A percentile compares a stretch with the other conserved stretches of the same genome.
phyloP scores from a whole-genome alignment of 1,140 invertebrate species.

The Drosophila sproati region DNA sequence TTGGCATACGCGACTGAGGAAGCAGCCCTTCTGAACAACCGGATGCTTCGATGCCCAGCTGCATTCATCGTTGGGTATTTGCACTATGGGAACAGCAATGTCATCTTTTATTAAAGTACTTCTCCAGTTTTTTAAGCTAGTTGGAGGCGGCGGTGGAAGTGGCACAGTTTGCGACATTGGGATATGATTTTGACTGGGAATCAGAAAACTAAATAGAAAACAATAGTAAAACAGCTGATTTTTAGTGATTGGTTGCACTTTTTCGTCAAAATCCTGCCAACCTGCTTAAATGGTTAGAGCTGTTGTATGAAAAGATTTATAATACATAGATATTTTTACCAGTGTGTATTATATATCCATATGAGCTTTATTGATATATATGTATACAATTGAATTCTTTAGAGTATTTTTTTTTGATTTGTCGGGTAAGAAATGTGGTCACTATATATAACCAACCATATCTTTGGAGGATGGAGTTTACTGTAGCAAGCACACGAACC shows the following conservation, averaged over 20 bases:
- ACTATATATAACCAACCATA: too few species aligned
- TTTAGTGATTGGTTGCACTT: not conserved
- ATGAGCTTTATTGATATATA: too few species aligned
- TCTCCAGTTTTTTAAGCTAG: not conserved
- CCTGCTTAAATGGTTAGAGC: not conserved
- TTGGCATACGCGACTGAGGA: conserved; percentile 84
- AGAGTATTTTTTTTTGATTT: too few species aligned
- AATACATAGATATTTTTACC: too few species aligned
- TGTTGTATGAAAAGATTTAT: too few species aligned
- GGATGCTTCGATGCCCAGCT: conserved; percentile 84
- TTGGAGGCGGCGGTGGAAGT: conserved; percentile 54
- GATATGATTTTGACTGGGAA: not conserved
- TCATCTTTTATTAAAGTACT: not conserved
- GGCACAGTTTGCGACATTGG: conserved; percentile 46
- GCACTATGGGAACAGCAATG: not conserved
- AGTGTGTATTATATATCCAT: too few species aligned
- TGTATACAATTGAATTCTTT: too few species aligned
- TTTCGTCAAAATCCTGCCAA: not conserved
- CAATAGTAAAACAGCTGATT: conserved; percentile 7
- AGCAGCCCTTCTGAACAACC: conserved; percentile 85
- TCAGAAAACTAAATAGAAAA: conserved; percentile 4
- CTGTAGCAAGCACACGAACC: too few species aligned
- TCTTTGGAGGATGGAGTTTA: too few species aligned
- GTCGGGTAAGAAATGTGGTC: too few species aligned
- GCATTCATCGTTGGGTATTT: conserved; percentile 60